These are phyloP conservation scores for Carposina sasakii DNA, from an alignment of 1,140 invertebrate species.

Conservation along the genomic window DNA sequence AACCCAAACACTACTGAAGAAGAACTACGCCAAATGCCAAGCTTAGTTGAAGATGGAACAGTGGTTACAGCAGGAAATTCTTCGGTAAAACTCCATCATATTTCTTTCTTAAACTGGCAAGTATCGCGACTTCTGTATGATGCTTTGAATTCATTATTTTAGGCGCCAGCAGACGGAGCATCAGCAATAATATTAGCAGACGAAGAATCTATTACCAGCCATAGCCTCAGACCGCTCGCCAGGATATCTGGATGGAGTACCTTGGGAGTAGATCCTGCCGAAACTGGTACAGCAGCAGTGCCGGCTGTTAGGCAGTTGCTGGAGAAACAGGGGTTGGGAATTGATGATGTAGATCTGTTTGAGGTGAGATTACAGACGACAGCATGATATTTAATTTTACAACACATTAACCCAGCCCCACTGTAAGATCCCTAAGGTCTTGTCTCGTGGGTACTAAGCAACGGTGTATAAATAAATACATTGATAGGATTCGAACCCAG, in stretches of 20 bases:
- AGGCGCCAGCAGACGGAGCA: conserved; percentile 95
- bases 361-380: conserved; percentile 90
- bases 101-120: not conserved
- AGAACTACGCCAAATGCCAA: conserved; percentile 80
- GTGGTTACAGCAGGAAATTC: conserved; percentile 94
- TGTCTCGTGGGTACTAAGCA: too few species aligned
- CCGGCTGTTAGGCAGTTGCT: conserved; percentile 89
- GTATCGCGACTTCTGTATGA: not conserved
- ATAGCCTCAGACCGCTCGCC: conserved; percentile 86
- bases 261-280: conserved; percentile 87
- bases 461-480: too few species aligned
- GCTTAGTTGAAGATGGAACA: conserved; percentile 93
- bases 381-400: too few species aligned
- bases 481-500: too few species aligned
- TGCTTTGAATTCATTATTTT: not conserved
- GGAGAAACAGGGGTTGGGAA: conserved; percentile 77
- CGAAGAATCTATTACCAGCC: conserved; percentile 86
- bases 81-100: conserved; percentile 77
- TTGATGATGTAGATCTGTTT: conserved; percentile 92
- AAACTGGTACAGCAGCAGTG: conserved; percentile 91
- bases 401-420: too few species aligned
- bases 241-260: conserved; percentile 81
- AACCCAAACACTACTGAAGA: conserved; percentile 86
- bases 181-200: conserved; percentile 91
- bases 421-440: too few species aligned